Conservation (phyloP, 2,888 invertebrate species). For the Scaptomyza caliginosa region DNA sequence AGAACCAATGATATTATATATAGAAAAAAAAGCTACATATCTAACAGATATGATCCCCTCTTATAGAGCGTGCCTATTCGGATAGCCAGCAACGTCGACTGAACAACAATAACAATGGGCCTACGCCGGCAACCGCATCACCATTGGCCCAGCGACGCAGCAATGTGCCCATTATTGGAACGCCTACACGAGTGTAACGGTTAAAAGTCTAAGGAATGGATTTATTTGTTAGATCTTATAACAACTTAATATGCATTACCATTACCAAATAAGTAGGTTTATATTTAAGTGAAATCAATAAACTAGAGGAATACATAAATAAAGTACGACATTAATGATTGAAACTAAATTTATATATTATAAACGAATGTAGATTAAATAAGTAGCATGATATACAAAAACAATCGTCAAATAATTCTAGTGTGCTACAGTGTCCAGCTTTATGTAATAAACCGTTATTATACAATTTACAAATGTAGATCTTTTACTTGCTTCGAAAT, state of each 20-base stretch:
- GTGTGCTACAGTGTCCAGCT: conserved; percentile 27
- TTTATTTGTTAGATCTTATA: conserved; percentile 30
- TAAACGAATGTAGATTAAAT: conserved; percentile 32
- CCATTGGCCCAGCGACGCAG: conserved; percentile 76
- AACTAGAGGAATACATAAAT: conserved; percentile 46
- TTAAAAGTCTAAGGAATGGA: conserved; percentile 77
- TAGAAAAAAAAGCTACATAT: conserved; percentile 15
- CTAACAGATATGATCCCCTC: conserved; percentile 37
- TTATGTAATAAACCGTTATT: too few relatives aligned
- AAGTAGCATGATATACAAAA: conserved; percentile 34
- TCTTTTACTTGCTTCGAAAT: too few relatives aligned
- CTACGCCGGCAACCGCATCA: conserved; percentile 68
- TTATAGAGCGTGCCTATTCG: conserved; percentile 86
- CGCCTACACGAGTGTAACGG: conserved; percentile 84
- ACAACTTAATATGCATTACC: conserved; percentile 62
- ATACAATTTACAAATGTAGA: too few relatives aligned
- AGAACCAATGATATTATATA: conserved; percentile 37
- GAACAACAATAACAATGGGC: conserved; percentile 69
- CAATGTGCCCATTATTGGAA: conserved; percentile 80
- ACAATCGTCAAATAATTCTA: conserved; percentile 67
- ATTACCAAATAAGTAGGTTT: conserved; percentile 51
- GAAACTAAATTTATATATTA: conserved; percentile 6
- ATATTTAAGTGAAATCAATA: conserved; percentile 47
- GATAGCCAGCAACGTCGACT: conserved; percentile 85
- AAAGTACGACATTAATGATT: conserved; percentile 24